Percentiles rank a stretch among this genome's conserved stretches.
phyloP scores from a whole-genome alignment of 2,797 vertebrate species.

The Pelochelys cantorii region DNA sequence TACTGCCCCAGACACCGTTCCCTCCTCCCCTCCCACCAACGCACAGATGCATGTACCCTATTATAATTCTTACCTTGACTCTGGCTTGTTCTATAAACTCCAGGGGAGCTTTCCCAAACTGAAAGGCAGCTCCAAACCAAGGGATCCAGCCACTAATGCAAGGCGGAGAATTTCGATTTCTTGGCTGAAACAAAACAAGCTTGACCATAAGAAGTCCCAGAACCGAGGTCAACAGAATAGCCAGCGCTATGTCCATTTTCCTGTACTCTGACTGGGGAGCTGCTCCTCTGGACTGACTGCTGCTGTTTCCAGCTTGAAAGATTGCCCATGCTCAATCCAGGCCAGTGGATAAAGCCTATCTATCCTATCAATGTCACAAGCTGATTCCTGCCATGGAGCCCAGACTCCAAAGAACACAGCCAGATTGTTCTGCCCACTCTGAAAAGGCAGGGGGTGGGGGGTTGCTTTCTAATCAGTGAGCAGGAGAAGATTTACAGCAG shows the following conservation, averaged over 20 bases:
- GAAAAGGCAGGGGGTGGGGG: not conserved
- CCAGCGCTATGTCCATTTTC: constrained; percentile 46
- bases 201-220: constrained; percentile 69
- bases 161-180: constrained; percentile 72
- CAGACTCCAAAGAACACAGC: not conserved
- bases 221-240: constrained; percentile 22
- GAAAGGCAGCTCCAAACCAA: constrained; percentile 86
- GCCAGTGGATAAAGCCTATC: fast-evolving
- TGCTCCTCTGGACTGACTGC: not conserved
- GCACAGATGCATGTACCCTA: not conserved
- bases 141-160: constrained; percentile 88
- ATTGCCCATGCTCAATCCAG: not conserved
- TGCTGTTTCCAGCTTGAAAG: fast-evolving
- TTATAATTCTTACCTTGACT: constrained; percentile 77
- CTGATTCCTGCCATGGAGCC: not conserved
- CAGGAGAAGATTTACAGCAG: not conserved
- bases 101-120: constrained; percentile 85
- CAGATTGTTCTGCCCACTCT: not conserved
- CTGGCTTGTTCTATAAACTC: constrained; percentile 85
- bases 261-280: not conserved
- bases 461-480: not conserved
- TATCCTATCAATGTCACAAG: not conserved
- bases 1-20: not conserved
- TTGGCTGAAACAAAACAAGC: constrained; percentile 59
- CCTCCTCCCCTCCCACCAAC: not conserved